Conservation (phyloP, 2,797 vertebrate species). For the Acanthornis magna region DNA sequence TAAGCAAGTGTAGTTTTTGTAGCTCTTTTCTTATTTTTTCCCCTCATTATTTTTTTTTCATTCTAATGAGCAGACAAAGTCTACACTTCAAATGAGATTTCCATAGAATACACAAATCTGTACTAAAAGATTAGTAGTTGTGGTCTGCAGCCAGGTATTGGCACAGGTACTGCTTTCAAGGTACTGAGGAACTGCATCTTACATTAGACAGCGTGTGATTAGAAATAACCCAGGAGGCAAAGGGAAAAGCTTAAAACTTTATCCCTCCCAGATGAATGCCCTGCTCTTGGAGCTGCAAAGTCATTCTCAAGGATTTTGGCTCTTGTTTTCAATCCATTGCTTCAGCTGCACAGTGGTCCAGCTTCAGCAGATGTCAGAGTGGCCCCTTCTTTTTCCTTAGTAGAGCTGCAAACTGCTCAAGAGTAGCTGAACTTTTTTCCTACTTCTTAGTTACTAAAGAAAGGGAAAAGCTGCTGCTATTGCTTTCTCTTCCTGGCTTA, state of each 20-base stretch:
- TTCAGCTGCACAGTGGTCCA: background rate
- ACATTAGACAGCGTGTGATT: background rate
- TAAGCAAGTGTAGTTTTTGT: background rate
- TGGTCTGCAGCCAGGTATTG: background rate
- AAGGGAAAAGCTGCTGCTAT: background rate
- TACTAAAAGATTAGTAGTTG: background rate
- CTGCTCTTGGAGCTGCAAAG: background rate
- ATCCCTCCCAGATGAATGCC: background rate
- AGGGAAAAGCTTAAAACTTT: background rate
- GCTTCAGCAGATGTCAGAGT: background rate
- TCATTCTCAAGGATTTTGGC: background rate
- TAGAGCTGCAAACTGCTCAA: background rate
- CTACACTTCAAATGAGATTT: background rate
- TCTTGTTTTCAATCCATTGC: background rate
- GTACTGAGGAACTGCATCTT: background rate
- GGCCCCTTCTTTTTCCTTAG: background rate
- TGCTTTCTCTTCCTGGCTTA: background rate
- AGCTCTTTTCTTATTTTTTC: background rate
- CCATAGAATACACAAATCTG: background rate
- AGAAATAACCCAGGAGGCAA: background rate
- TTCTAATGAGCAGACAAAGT: background rate
- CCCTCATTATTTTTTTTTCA: background rate
- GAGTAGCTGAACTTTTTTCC: background rate
- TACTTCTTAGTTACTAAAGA: background rate
- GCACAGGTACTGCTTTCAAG: background rate